Conservation (phyloP, 2,113 vertebrate genomes). For the Rattus norvegicus region DNA sequence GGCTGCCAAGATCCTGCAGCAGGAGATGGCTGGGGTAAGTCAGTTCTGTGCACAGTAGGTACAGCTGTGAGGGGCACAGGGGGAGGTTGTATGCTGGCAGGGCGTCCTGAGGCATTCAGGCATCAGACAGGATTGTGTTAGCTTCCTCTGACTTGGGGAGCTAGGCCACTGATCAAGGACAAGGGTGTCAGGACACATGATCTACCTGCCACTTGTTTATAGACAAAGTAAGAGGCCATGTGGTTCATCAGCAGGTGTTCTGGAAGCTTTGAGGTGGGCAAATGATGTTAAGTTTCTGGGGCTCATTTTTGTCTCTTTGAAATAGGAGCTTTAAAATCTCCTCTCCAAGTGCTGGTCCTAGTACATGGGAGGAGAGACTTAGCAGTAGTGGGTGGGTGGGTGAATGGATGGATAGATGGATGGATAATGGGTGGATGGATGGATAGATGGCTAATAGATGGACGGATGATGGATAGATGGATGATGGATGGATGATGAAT, state of each 20-base stretch:
- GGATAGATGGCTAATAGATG: not conserved
- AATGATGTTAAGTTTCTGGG: not conserved
- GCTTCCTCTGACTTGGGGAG: not conserved
- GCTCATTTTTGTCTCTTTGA: constrained; percentile 16
- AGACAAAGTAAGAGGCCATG: not conserved
- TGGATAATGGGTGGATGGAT: too few species aligned
- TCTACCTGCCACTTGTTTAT: not conserved
- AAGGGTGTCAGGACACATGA: not conserved
- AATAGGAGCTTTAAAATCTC: not conserved
- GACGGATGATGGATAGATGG: not conserved
- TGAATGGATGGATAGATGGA: not conserved
- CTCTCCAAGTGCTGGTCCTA: not conserved
- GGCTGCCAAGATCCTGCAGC: constrained; percentile 85
- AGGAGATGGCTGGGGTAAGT: constrained; percentile 92
- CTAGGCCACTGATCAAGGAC: not conserved
- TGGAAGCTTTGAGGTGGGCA: not conserved
- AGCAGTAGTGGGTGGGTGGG: too few species aligned
- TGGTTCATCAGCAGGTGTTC: not conserved
- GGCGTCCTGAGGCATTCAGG: not conserved
- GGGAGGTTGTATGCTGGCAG: fast-evolving
- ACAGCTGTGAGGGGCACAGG: not conserved
- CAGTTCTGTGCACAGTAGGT: not conserved
- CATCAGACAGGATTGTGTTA: not conserved
- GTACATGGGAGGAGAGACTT: not conserved
- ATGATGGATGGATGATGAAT: not conserved